Base-by-base conservation (phyloP, 1,140 invertebrate species). In the Platorchestia sp. region DNA sequence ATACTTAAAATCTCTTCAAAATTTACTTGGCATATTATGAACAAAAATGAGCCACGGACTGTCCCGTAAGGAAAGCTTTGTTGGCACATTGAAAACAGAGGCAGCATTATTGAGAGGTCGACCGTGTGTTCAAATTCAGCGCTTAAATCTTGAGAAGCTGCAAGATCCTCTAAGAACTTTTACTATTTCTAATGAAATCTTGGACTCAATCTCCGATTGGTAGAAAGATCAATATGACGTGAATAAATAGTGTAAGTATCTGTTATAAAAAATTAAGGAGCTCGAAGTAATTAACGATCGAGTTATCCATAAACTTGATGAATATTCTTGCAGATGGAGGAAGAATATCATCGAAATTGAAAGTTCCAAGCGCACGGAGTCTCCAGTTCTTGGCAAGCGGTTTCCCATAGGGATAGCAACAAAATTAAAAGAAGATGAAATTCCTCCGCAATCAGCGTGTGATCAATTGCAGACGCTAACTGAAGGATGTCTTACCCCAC, bases 131-230 rank as follows among this genome's bases (percentile, higher is more conserved):
- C 19, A 90, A 45, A 36, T 90, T 14, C 41, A 90, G 87, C 87
- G 42, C 41, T 27, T 90, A 27, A 90, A 90, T 44, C 27, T 90
- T 5, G 44, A 90, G 22, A 45, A 36, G 44, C 87, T 90, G 0
- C 10, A 90, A 45, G 87, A 90, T 43, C 87, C 87, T 5, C 36
- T 90, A 27, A 19, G 44, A 90, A 90, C 87, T 42, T 90, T 90
- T 36, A 16, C 22, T 16, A 27, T 90, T 10, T 42, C 87, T 10
- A 90, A 90, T 41, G 87, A 90, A 90, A 45, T 90, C 41, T 27
- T 90, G 0, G 87, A 90, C 87, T 90, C 87, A 42, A 90, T 90
- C 87, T 42, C 87, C 7, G 87, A 90, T 27, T 90, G 87, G 87
- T 44, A 90, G 87, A 45, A 41, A 45, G 87, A 90, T 44, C 41